Conservation (phyloP, 2,797 vertebrate species). For the Lerista edwardsae region DNA sequence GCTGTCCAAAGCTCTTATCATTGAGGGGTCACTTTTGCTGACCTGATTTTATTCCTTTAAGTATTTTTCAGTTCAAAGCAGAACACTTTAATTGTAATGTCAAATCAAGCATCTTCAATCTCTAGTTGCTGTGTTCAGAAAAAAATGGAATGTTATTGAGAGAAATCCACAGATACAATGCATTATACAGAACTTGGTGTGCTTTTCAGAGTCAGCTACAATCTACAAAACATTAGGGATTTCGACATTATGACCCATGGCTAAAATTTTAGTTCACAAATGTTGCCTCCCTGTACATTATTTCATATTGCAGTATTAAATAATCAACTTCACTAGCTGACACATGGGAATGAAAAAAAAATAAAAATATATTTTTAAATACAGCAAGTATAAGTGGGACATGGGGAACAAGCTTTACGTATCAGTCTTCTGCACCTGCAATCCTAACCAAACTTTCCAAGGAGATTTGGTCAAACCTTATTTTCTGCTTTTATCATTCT, state of each 20-base stretch:
- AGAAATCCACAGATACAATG: accelerated
- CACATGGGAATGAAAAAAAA: not conserved
- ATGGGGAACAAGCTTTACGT: not conserved
- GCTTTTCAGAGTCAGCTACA: constrained; percentile 15
- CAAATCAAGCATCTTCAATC: constrained; percentile 33
- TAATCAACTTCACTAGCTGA: constrained; percentile 32
- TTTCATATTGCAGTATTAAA: constrained; percentile 27
- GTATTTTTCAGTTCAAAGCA: not conserved
- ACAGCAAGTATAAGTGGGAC: constrained; percentile 13
- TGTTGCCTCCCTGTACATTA: constrained; percentile 26
- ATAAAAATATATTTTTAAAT: not conserved
- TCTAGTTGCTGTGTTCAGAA: constrained; percentile 9
- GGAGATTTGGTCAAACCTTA: not conserved
- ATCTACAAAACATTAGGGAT: not conserved
- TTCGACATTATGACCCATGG: constrained; percentile 11
- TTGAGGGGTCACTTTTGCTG: not conserved
- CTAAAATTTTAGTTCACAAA: constrained; percentile 42
- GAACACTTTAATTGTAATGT: constrained; percentile 33
- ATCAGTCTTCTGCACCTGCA: not conserved
- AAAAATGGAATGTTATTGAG: not conserved
- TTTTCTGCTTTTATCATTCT: not conserved
- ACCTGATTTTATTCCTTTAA: constrained; percentile 4
- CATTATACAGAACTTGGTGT: not conserved
- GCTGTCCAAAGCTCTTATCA: not conserved
- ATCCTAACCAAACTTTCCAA: not conserved